Evolutionary conservation across 2,113 vertebrate genomes (phyloP).

Genomic region (Coracopsis vasa): DNA sequence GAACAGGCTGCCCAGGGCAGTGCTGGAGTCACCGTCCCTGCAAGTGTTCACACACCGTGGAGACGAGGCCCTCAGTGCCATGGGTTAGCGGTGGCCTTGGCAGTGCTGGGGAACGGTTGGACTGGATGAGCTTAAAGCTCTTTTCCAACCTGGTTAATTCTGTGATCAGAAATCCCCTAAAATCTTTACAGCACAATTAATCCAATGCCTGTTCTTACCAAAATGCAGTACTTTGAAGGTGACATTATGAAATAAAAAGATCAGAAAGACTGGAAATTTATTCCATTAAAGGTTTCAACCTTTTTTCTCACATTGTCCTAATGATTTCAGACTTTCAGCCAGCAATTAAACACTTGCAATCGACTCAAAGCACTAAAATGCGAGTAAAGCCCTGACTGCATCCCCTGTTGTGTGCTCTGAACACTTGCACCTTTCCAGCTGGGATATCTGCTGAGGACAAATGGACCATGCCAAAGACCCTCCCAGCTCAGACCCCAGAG

Average conservation of each 20-base stretch:
- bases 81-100: background rate
- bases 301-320: background rate
- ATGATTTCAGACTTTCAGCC: background rate
- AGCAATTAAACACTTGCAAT: background rate
- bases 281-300: background rate
- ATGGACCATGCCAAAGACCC: background rate
- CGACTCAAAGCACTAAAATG: background rate
- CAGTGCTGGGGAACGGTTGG: background rate
- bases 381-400: background rate
- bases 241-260: background rate
- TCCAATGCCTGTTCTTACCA: background rate
- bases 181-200: background rate
- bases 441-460: background rate
- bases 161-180: background rate
- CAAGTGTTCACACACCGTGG: too few relatives aligned
- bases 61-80: too few relatives aligned
- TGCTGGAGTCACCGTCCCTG: too few relatives aligned
- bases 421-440: background rate
- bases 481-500: background rate
- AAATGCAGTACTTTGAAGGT: background rate
- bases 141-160: background rate
- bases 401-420: background rate
- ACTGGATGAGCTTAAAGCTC: background rate
- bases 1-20: too few relatives aligned
- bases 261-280: background rate